Evolutionary conservation across 1,140 invertebrate genomes (phyloP).

Genomic region (Habropoda laboriosa): DNA sequence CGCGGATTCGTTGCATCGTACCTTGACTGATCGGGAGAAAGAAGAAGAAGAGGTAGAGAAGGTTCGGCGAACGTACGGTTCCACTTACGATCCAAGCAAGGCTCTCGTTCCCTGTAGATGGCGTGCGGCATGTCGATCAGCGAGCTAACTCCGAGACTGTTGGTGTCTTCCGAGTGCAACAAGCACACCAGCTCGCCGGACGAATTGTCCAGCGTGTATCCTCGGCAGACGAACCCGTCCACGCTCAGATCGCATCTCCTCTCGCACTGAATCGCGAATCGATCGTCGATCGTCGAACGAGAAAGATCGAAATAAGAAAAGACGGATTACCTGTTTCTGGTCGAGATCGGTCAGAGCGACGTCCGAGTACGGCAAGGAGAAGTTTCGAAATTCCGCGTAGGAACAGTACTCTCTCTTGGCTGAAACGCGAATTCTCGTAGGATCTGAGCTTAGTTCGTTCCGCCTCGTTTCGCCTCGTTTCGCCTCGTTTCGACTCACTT

Average conservation of each 20-base stretch:
- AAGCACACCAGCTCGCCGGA: conserved; percentile 69
- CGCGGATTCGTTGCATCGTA: conserved; percentile 79
- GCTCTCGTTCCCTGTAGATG: conserved; percentile 81
- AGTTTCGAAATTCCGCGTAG: conserved; percentile 76
- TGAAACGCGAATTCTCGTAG: conserved; percentile 38
- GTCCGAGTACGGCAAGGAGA: conserved; percentile 78
- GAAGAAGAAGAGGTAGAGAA: background rate
- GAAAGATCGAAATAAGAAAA: background rate
- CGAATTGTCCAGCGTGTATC: conserved; percentile 75
- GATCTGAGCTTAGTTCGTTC: background rate
- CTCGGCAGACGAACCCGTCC: conserved; percentile 81
- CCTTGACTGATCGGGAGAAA: conserved; percentile 76
- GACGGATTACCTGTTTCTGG: conserved; percentile 69
- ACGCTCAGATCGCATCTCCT: conserved; percentile 79
- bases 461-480: background rate
- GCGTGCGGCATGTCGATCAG: conserved; percentile 74
- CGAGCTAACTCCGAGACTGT: conserved; percentile 76
- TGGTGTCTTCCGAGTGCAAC: conserved; percentile 80
- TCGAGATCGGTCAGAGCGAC: conserved; percentile 62
- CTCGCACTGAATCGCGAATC: conserved; percentile 79
- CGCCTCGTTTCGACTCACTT: conserved; percentile 29
- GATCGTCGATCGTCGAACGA: background rate
- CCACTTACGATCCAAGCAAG: conserved; percentile 82
- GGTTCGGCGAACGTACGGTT: background rate
- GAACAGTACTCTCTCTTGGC: conserved; percentile 77